Conservation (phyloP, 2,888 invertebrate species). For the Cataglyphis albicans region DNA sequence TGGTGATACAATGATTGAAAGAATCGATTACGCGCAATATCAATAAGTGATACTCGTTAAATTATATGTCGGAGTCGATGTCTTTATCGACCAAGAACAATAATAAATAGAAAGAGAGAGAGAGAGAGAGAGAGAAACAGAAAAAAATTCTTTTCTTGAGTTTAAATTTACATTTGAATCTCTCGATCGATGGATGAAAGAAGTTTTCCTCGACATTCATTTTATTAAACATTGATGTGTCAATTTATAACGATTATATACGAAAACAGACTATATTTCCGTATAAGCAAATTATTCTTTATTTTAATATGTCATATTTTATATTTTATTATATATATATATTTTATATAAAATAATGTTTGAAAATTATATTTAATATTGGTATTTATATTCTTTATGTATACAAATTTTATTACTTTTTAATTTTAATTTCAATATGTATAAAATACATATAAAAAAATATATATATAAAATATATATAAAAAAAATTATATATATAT, state of each 20-base stretch:
- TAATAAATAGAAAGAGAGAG: neutral
- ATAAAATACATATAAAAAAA: neutral
- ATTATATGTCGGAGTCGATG: neutral
- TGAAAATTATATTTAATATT: neutral
- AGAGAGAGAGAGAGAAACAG: neutral
- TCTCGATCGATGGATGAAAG: neutral
- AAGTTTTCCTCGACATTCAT: neutral
- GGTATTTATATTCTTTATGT: no score
- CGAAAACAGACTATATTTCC: neutral
- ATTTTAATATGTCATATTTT: neutral
- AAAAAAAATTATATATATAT: neutral
- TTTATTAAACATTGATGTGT: constrained; percentile 2
- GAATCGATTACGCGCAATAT: constrained; percentile 5
- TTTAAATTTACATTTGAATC: constrained; percentile 28
- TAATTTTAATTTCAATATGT: neutral
- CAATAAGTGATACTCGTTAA: neutral
- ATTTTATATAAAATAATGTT: no score
- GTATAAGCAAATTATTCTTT: neutral
- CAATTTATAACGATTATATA: neutral
- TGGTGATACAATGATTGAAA: neutral
- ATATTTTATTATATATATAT: neutral
- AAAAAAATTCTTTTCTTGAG: neutral
- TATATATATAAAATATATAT: neutral
- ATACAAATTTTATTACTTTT: no score
- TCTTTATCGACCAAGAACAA: neutral